Evolutionary conservation across 2,797 vertebrate species (phyloP).

Genomic region (Limnodromus scolopaceus): DNA sequence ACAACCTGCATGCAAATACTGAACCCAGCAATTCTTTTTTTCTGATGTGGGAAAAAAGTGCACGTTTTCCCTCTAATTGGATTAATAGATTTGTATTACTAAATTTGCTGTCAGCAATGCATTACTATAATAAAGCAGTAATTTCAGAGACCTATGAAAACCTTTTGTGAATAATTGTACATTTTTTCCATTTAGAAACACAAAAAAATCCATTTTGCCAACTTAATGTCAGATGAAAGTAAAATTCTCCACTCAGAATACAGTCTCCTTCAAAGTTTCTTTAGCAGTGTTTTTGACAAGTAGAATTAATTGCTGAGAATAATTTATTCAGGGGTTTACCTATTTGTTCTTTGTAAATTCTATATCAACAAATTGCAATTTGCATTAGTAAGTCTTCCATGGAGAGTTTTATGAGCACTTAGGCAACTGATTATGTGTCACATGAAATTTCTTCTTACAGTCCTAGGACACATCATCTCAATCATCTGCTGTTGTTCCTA

Average conservation of each 20-base stretch:
- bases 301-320: not conserved
- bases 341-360: not conserved
- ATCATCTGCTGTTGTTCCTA: not conserved
- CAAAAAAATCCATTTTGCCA: not conserved
- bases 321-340: not conserved
- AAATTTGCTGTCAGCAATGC: not conserved
- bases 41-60: not conserved
- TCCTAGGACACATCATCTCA: not conserved
- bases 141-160: conserved; percentile 21
- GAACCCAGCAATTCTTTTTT: not conserved
- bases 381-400: not conserved
- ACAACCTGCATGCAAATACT: not conserved
- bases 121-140: not conserved
- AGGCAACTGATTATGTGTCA: not conserved
- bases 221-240: not conserved
- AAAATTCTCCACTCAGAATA: not conserved
- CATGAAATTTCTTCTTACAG: not conserved
- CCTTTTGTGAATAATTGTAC: not conserved
- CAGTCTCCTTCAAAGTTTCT: not conserved
- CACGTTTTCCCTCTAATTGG: not conserved
- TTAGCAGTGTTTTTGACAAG: not conserved
- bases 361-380: not conserved
- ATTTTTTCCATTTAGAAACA: not conserved
- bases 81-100: not conserved
- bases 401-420: not conserved